Evolutionary conservation across 2,113 vertebrate species (phyloP).

Genomic region (Ptilorrhoa leucosticta): DNA sequence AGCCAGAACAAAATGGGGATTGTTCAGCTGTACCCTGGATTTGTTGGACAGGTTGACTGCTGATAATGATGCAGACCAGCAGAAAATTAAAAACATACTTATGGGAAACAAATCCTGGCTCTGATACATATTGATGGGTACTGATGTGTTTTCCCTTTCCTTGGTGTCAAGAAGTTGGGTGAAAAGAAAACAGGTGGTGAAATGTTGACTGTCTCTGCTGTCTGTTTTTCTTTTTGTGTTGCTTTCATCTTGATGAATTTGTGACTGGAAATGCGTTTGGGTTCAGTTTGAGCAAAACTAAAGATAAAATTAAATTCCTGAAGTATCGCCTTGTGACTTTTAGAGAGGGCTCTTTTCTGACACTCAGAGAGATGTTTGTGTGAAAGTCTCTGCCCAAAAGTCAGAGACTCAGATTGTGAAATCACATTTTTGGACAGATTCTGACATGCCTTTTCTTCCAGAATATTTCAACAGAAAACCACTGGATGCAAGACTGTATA

Average conservation of each 20-base stretch:
- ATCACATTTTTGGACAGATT: neutral
- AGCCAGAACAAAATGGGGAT: neutral
- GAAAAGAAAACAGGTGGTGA: neutral
- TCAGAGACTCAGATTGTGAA: neutral
- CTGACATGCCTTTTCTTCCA: neutral
- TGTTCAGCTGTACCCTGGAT: neutral
- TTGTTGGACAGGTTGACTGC: neutral
- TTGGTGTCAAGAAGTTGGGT: neutral
- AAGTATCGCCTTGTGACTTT: neutral
- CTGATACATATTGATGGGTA: neutral
- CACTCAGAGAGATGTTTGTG: neutral
- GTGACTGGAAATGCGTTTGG: neutral
- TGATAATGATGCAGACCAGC: neutral
- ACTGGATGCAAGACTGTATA: neutral
- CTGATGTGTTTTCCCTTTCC: neutral
- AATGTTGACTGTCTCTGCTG: neutral
- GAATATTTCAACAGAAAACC: neutral
- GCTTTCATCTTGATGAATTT: neutral
- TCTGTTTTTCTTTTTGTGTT: neutral
- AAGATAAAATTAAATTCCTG: neutral
- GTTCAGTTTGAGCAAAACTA: neutral
- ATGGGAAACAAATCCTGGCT: neutral
- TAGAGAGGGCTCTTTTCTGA: neutral
- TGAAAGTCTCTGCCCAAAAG: neutral
- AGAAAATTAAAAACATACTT: neutral